Percentiles rank a stretch among this genome's conserved stretches.
Conservation (phyloP, 2,797 vertebrate species). For the Chloroceryle amazona region DNA sequence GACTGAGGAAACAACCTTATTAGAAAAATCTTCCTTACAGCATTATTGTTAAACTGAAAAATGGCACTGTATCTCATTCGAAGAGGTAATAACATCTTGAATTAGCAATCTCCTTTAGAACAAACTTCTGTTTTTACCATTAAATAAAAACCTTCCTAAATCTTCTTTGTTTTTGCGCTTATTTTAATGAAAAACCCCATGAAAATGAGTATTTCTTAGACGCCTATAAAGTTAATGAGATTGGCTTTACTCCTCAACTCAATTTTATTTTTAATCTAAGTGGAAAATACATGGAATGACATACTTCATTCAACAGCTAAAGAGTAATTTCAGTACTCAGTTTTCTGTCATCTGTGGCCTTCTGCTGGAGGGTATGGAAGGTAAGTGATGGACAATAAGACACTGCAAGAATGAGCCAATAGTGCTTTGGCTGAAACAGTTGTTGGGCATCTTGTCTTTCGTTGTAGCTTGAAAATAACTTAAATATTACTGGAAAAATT, state of each 20-base stretch:
- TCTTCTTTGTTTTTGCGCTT: background rate
- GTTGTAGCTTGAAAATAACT: background rate
- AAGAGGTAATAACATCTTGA: background rate
- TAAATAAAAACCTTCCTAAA: constrained; percentile 57
- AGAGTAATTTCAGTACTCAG: rapidly evolving
- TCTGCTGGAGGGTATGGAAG: background rate
- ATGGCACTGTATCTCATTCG: background rate
- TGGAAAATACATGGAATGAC: background rate
- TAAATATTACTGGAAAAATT: background rate
- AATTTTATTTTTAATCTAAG: background rate
- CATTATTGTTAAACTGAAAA: background rate
- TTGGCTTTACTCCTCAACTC: too few relatives aligned
- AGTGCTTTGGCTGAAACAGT: background rate
- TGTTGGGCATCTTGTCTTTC: background rate
- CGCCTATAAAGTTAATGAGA: background rate
- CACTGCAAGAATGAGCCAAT: background rate
- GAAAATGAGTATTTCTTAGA: background rate
- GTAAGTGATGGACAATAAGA: background rate
- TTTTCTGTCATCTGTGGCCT: background rate
- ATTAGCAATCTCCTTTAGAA: constrained; percentile 32
- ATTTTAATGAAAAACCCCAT: background rate
- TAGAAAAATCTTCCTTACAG: constrained; percentile 10
- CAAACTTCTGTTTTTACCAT: constrained; percentile 42
- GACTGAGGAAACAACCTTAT: background rate
- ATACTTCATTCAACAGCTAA: background rate